Percentiles rank a stretch among this genome's conserved stretches.
These are phyloP conservation scores for Drosophila novamexicana DNA, from an alignment of 1,140 invertebrate species.

Conservation along the genomic window DNA sequence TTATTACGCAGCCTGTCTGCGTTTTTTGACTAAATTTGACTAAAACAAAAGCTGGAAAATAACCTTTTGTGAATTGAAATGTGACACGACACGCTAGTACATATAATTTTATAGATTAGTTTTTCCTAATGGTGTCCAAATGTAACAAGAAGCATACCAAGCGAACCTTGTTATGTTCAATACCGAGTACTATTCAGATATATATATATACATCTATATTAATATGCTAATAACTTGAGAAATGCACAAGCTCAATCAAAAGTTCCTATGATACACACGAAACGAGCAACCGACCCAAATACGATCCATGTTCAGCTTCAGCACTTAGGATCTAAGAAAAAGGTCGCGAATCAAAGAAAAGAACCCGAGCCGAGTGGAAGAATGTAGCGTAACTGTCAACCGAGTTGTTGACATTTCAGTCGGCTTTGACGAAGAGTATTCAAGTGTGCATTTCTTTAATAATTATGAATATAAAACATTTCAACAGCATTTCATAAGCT, in stretches of 20 bases:
- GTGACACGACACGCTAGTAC: neutral
- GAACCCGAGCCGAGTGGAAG: neutral
- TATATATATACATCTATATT: slow-evolving; percentile 26
- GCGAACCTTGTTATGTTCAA: neutral
- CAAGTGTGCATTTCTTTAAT: slow-evolving; percentile 80
- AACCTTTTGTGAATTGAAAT: slow-evolving; percentile 4
- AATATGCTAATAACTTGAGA: slow-evolving; percentile 28
- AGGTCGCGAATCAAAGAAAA: neutral
- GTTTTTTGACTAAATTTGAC: too few relatives aligned
- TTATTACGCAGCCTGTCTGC: too few relatives aligned
- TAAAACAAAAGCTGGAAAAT: neutral
- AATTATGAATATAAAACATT: slow-evolving; percentile 78
- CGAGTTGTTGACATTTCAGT: slow-evolving; percentile 73
- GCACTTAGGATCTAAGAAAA: neutral
- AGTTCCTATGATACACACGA: slow-evolving; percentile 59
- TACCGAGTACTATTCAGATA: slow-evolving; percentile 10
- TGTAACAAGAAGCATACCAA: neutral
- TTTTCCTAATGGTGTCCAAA: slow-evolving; percentile 1
- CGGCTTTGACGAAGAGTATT: slow-evolving; percentile 45
- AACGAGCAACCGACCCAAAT: slow-evolving; percentile 23
- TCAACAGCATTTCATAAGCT: slow-evolving; percentile 60
- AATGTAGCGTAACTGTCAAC: slow-evolving; percentile 50
- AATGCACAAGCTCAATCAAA: slow-evolving; percentile 70
- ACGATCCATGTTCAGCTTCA: neutral
- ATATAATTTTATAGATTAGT: slow-evolving; percentile 3